Conservation (phyloP, 2,888 invertebrate species). For the Alviniconcha strummeri region DNA sequence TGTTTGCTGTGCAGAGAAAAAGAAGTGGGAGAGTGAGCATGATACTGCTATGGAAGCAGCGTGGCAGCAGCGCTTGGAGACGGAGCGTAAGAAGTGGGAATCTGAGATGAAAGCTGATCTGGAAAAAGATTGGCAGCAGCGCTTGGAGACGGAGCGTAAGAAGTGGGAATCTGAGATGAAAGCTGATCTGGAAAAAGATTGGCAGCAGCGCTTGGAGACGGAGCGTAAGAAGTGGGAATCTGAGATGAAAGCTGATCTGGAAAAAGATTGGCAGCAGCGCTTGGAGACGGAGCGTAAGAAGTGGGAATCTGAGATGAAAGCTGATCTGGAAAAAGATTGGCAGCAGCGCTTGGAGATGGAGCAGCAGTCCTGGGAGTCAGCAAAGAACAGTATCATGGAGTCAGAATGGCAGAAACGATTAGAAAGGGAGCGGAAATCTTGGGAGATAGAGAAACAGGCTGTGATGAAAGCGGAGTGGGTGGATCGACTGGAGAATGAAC, state of each 20-base stretch:
- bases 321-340: neutral
- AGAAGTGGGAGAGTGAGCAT: constrained; percentile 6
- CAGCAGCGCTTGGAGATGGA: constrained; percentile 26
- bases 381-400: constrained; percentile 31
- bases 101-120: constrained; percentile 13
- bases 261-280: constrained; percentile 34
- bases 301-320: constrained; percentile 10
- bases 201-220: constrained; percentile 19
- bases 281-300: constrained; percentile 15
- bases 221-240: constrained; percentile 32
- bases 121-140: neutral
- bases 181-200: constrained; percentile 27
- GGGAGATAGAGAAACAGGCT: constrained; percentile 34
- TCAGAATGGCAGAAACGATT: constrained; percentile 34
- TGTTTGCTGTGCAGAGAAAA: neutral
- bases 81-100: constrained; percentile 6
- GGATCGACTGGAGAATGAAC: constrained; percentile 22
- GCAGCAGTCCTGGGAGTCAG: constrained; percentile 27
- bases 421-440: constrained; percentile 24
- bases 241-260: constrained; percentile 29
- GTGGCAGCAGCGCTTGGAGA: neutral
- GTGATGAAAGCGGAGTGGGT: constrained; percentile 37
- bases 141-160: neutral
- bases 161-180: constrained; percentile 37
- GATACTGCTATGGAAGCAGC: neutral